phyloP scores from a whole-genome alignment of 2,888 invertebrate species.

The Melanophora roralis region DNA sequence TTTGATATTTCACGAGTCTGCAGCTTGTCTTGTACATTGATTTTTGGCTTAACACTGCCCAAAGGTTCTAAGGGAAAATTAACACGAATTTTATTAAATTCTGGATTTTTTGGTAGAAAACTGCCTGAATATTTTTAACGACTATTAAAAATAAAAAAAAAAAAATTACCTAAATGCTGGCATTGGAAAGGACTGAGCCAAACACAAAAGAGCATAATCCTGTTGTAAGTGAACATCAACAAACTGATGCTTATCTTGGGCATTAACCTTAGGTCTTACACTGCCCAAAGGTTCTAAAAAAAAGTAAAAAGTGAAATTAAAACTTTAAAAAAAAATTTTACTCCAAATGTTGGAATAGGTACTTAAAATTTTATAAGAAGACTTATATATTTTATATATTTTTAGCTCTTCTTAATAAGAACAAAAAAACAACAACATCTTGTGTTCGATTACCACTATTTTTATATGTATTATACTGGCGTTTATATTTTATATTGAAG shows the following conservation, averaged over 20 bases:
- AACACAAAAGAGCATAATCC: constrained; percentile 80
- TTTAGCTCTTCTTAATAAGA: too few relatives aligned
- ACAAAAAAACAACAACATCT: too few relatives aligned
- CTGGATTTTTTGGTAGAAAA: constrained; percentile 2
- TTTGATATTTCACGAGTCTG: constrained; percentile 79
- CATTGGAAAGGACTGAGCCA: constrained; percentile 84
- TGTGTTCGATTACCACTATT: too few relatives aligned
- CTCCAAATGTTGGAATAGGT: too few relatives aligned
- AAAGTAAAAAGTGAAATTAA: not conserved
- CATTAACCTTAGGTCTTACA: constrained; percentile 81
- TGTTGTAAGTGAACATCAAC: constrained; percentile 73
- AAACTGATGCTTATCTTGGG: constrained; percentile 78
- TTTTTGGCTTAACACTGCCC: constrained; percentile 81
- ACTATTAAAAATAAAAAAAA: not conserved
- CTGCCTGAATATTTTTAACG: constrained; percentile 38
- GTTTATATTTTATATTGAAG: too few relatives aligned
- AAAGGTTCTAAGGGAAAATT: constrained; percentile 77
- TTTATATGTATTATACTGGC: too few relatives aligned
- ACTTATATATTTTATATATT: too few relatives aligned
- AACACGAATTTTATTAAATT: not conserved
- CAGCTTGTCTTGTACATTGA: constrained; percentile 83
- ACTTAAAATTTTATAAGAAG: too few relatives aligned
- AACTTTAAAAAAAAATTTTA: too few relatives aligned
- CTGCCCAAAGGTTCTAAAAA: constrained; percentile 79
- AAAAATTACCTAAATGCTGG: constrained; percentile 82